These are phyloP conservation scores for Antechinus flavipes DNA, from an alignment of 2,113 vertebrate genomes.

Conservation along the genomic window DNA sequence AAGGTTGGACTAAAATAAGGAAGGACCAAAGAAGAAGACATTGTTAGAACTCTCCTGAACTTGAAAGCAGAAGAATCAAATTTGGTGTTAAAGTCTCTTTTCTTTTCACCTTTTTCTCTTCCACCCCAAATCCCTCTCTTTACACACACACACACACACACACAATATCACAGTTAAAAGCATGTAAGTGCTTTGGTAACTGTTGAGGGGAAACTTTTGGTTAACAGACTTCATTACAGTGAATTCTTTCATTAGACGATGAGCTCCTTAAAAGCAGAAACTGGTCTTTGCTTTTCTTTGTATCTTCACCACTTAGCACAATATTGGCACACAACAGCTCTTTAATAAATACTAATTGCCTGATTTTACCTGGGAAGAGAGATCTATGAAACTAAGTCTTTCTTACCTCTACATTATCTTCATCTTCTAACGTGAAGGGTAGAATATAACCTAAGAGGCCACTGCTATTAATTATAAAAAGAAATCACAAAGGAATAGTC, in stretches of 20 bases:
- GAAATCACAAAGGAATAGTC: background rate
- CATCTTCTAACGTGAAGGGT: background rate
- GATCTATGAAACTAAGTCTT: background rate
- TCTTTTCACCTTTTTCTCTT: background rate
- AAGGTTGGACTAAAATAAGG: conserved; percentile 40
- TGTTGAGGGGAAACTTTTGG: background rate
- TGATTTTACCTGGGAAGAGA: background rate
- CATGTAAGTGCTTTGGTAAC: background rate
- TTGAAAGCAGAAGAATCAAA: background rate
- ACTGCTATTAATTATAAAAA: background rate
- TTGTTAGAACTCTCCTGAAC: background rate
- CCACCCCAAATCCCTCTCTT: background rate
- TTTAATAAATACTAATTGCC: background rate
- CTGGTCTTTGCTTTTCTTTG: background rate
- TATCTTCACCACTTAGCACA: background rate
- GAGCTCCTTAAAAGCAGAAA: background rate
- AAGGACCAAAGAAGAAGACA: background rate
- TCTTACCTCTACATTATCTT: background rate
- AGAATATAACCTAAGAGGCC: background rate
- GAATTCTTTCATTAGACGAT: background rate
- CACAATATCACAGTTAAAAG: background rate
- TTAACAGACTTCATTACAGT: background rate
- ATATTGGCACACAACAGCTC: background rate
- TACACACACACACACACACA: background rate
- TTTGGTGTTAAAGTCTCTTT: background rate